Base-by-base conservation (phyloP, 1,140 invertebrate genomes). In the Ceratina calcarata region DNA sequence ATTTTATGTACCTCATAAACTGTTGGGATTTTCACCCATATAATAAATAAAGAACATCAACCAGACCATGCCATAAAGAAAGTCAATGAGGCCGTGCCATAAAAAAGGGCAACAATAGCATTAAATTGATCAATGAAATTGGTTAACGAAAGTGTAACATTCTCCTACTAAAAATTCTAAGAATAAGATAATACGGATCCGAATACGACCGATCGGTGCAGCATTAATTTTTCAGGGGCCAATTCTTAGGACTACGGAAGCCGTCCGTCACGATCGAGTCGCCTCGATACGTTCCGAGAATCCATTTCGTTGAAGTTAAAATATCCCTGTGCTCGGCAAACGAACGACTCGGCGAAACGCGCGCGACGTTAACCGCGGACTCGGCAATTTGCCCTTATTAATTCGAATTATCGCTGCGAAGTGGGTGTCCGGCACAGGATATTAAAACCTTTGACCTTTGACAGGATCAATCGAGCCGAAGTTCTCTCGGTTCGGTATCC, bases 381-480 rank as follows among this genome's bases (percentile, higher is more conserved):
- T 85, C 78, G 88, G 78, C 91, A 93, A 93, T 93, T 93, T 91
- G 89, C 85, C 81, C 89, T 92, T 85, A 92, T 93, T 93, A 92
- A 92, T 93, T 91, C 88, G 87, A 93, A 92, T 93, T 91, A 92
- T 93, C 90, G 88, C 87, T 89, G 81, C 87, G 80, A 90, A 91
- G 89, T 91, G 89, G 88, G 87, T 83, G 86, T 86, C 82, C 89
- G 85, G 77, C 76, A 72, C 87, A 92, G 91, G 92, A 93, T 93
- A 93, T 93, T 91, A 93, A 92, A 93, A 92, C 91, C 92, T 90
- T 80, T 92, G 91, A 92, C 92, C 92, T 88, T 89, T 90, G 86
- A 85, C 88, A 86, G 87, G 87, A 90, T 87, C 74, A 83, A 81
- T 80, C 82, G 85, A 82, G 67, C 70, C 79, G 82, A 83, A 87